These are phyloP conservation scores for Pseudomyrmex dendroicus DNA, from an alignment of 1,140 invertebrate genomes.

Conservation along the genomic window DNA sequence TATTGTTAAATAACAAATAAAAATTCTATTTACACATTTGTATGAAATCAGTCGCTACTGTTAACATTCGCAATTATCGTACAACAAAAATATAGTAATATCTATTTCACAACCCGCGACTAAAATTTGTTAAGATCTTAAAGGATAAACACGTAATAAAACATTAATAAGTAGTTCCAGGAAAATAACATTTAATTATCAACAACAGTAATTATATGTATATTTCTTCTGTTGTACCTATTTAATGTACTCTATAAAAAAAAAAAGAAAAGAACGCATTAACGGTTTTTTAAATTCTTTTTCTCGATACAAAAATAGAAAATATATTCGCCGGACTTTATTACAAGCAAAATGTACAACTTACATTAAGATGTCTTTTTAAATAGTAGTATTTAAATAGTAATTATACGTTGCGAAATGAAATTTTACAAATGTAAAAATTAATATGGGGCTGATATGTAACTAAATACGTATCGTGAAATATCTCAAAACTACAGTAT, in stretches of 20 bases:
- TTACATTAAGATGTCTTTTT: constrained; percentile 39
- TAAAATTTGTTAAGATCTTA: constrained; percentile 63
- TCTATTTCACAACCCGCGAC: constrained; percentile 74
- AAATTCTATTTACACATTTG: constrained; percentile 72
- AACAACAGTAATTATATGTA: constrained; percentile 28
- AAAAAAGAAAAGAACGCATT: constrained; percentile 2
- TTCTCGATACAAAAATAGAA: constrained; percentile 75
- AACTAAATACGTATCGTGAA: constrained; percentile 4
- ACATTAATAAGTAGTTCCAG: constrained; percentile 37
- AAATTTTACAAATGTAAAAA: background rate
- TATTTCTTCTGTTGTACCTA: constrained; percentile 39
- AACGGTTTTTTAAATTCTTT: constrained; percentile 42
- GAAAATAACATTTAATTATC: constrained; percentile 33
- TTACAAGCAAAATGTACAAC: constrained; percentile 54
- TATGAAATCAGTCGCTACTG: constrained; percentile 69
- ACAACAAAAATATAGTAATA: constrained; percentile 67
- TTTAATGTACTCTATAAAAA: constrained; percentile 15
- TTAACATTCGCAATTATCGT: constrained; percentile 61
- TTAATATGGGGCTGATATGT: background rate
- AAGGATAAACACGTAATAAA: constrained; percentile 43
- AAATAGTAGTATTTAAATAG: background rate
- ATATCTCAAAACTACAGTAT: background rate
- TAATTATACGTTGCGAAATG: constrained; percentile 20
- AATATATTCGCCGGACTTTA: constrained; percentile 70
- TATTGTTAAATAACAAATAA: constrained; percentile 75